Percentiles rank a stretch among this genome's conserved stretches.
Conservation (phyloP, 2,113 vertebrate genomes). For the Progne subis region DNA sequence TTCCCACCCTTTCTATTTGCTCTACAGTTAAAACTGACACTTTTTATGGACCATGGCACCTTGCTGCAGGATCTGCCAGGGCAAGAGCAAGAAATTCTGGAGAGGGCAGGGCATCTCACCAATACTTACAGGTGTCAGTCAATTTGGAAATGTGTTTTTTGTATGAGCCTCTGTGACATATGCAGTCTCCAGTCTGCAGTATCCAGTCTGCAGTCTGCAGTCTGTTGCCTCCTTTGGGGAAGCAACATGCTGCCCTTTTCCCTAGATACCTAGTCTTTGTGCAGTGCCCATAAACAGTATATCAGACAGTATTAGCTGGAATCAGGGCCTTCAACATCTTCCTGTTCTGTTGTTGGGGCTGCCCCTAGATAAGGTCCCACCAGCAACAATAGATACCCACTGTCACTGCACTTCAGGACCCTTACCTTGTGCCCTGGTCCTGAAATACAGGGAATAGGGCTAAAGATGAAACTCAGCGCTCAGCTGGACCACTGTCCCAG, state of each 20-base stretch:
- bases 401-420: background rate
- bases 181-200: background rate
- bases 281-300: background rate
- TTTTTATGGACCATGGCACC: background rate
- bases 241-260: background rate
- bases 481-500: background rate
- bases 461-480: background rate
- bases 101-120: background rate
- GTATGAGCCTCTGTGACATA: background rate
- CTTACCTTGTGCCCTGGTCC: background rate
- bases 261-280: background rate
- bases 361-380: background rate
- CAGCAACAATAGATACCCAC: background rate
- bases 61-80: background rate
- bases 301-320: background rate
- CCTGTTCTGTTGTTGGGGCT: background rate
- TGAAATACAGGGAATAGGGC: background rate
- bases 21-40: background rate
- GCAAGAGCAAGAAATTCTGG: background rate
- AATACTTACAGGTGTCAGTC: background rate
- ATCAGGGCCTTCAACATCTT: background rate
- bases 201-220: background rate
- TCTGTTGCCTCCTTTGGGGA: background rate
- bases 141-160: background rate
- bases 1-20: background rate